Evolutionary conservation across 2,888 invertebrate genomes (phyloP).

Genomic region (Mesorhabditis belari): DNA sequence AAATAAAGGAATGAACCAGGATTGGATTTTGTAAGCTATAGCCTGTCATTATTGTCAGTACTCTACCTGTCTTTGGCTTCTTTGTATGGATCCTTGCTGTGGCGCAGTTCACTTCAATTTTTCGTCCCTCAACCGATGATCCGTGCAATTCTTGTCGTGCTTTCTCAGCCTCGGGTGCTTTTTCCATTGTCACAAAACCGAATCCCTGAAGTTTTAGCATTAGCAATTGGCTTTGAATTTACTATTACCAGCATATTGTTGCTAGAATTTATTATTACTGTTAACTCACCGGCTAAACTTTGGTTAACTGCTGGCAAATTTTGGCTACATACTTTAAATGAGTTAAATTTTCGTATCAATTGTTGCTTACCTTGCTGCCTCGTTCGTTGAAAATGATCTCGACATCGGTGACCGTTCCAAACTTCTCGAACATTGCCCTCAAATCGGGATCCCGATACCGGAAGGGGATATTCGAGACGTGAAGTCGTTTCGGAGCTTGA

Average conservation of each 20-base stretch:
- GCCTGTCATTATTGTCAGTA: too few species aligned
- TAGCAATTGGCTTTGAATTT: too few species aligned
- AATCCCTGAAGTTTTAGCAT: too few species aligned
- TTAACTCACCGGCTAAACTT: neutral
- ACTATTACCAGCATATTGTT: too few species aligned
- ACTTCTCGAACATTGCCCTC: slow-evolving; percentile 74
- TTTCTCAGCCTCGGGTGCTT: slow-evolving; percentile 99
- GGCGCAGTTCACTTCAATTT: slow-evolving; percentile 96
- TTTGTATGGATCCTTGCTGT: slow-evolving; percentile 98
- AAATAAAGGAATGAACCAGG: too few species aligned
- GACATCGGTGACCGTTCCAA: slow-evolving; percentile 95
- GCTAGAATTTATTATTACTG: too few species aligned
- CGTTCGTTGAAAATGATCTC: slow-evolving; percentile 99
- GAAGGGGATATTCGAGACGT: slow-evolving; percentile 99
- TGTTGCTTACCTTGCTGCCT: slow-evolving; percentile 80
- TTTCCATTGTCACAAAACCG: slow-evolving; percentile 99
- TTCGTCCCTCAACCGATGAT: slow-evolving; percentile 99
- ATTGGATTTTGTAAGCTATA: too few species aligned
- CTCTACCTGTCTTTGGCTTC: slow-evolving; percentile 67
- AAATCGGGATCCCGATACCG: slow-evolving; percentile 97
- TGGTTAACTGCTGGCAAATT: neutral
- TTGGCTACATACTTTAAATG: neutral
- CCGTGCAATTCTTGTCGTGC: slow-evolving; percentile 99
- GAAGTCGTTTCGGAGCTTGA: slow-evolving; percentile 68
- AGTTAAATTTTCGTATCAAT: neutral